Evolutionary conservation across 2,113 vertebrate species (phyloP).

Genomic region (Tetrax tetrax): DNA sequence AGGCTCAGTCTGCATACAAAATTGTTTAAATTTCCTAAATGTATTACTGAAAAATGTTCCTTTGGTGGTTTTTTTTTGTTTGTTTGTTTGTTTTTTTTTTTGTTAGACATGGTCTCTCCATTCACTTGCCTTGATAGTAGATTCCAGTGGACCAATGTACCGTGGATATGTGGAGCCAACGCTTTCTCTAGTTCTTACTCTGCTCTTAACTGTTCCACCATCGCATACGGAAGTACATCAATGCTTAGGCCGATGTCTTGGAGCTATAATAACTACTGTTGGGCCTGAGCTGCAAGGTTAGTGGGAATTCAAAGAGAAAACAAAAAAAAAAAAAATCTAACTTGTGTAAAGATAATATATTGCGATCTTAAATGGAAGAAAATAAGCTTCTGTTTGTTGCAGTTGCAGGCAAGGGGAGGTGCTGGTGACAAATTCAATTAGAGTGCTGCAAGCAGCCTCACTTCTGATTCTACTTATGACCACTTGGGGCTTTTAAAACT

Average conservation of each 20-base stretch:
- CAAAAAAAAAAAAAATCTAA: not conserved
- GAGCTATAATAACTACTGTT: conserved; percentile 97
- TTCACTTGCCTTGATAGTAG: conserved; percentile 96
- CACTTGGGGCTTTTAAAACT: not conserved
- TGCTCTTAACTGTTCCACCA: conserved; percentile 93
- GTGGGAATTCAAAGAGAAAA: not conserved
- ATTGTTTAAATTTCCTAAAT: not conserved
- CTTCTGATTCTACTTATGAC: not conserved
- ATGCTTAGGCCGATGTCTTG: conserved; percentile 94
- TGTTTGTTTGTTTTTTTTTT: not conserved
- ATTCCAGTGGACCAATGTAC: conserved; percentile 99
- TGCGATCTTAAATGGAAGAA: not conserved
- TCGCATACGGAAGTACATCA: conserved; percentile 98
- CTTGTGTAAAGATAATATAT: not conserved
- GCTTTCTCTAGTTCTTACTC: conserved; percentile 92
- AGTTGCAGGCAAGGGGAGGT: not conserved
- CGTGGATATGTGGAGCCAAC: conserved; percentile 97
- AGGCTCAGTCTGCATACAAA: not conserved
- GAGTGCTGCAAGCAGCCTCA: not conserved
- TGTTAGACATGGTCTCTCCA: conserved; percentile 96
- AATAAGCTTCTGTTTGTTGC: not conserved
- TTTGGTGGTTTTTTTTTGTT: not conserved
- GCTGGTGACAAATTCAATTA: not conserved
- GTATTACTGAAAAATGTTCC: not conserved
- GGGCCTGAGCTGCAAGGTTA: conserved; percentile 96